Evolutionary conservation across 2,797 vertebrate species (phyloP).

Genomic region (Eulemur coronatus): DNA sequence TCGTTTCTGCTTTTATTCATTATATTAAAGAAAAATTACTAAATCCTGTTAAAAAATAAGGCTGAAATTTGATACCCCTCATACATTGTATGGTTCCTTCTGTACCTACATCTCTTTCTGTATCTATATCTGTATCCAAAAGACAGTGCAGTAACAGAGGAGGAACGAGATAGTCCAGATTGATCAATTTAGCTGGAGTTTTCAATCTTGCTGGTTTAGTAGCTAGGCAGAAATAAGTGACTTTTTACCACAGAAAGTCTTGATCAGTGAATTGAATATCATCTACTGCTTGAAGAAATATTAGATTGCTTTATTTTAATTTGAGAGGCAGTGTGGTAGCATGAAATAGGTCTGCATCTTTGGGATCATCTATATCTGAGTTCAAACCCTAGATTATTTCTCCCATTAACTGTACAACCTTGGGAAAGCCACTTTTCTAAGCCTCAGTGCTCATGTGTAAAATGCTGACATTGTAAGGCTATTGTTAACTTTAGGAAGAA

Average conservation of each 20-base stretch:
- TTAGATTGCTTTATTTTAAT: not conserved
- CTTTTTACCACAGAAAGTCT: not conserved
- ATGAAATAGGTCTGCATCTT: not conserved
- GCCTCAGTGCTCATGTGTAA: not conserved
- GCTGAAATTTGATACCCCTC: not conserved
- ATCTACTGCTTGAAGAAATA: not conserved
- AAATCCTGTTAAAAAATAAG: not conserved
- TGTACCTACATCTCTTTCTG: not conserved
- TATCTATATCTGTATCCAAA: not conserved
- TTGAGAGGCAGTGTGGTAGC: not conserved
- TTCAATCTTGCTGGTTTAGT: slow-evolving; percentile 2
- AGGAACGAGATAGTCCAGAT: not conserved
- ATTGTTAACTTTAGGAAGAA: not conserved
- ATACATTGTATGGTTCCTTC: not conserved
- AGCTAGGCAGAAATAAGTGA: not conserved
- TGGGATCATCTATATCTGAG: not conserved
- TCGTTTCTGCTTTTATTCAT: not conserved
- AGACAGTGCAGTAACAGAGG: not conserved
- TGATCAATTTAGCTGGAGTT: not conserved
- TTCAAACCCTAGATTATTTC: not conserved
- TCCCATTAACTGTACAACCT: not conserved
- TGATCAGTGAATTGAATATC: not conserved
- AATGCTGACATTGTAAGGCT: not conserved
- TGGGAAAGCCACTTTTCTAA: not conserved
- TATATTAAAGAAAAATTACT: not conserved